Conservation (phyloP, 2,113 vertebrate species). For the Rhynchomys soricoides region DNA sequence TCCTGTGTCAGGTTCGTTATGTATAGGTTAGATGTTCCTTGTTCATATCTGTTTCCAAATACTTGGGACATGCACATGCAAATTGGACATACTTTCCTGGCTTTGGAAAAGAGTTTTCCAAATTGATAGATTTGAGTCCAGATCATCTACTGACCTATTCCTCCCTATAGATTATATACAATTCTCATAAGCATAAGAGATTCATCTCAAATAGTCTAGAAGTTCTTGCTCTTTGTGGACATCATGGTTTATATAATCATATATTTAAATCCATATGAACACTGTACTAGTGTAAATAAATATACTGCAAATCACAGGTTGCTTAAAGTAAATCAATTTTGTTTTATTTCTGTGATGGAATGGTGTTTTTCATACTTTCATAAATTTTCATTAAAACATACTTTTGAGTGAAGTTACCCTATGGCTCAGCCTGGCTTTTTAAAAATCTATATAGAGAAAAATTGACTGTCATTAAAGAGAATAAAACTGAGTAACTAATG, state of each 20-base stretch:
- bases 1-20: not conserved
- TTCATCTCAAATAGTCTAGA: not conserved
- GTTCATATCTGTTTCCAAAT: not conserved
- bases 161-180: not conserved
- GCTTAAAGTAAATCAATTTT: not conserved
- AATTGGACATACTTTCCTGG: not conserved
- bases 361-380: not conserved
- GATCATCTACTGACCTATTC: not conserved
- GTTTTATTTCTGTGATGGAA: not conserved
- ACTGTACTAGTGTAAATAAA: not conserved
- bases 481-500: not conserved
- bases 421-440: not conserved
- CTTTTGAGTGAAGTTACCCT: not conserved
- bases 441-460: not conserved
- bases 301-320: not conserved
- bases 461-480: not conserved
- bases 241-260: not conserved
- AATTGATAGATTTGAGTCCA: not conserved
- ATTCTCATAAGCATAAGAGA: not conserved
- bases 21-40: not conserved
- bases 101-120: not conserved
- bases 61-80: not conserved
- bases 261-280: not conserved
- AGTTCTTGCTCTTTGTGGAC: not conserved
- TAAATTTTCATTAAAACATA: slow-evolving; percentile 1